Conservation (phyloP, 2,113 vertebrate species). For the Semicossyphus pulcher region DNA sequence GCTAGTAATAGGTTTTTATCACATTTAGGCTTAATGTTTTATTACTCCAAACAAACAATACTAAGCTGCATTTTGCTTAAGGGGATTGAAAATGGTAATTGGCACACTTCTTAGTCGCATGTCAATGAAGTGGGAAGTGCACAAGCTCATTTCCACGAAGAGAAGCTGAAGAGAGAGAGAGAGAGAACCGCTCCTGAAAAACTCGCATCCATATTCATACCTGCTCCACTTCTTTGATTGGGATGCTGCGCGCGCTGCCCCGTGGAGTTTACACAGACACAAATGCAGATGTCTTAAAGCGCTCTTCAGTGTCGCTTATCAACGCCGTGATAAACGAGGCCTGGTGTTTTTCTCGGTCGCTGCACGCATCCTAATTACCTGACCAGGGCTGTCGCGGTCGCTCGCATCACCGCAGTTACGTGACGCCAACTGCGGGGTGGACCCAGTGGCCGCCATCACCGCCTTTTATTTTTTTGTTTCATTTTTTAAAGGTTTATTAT, state of each 20-base stretch:
- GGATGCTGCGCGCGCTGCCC: slow-evolving; percentile 33
- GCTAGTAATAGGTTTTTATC: slow-evolving; percentile 63
- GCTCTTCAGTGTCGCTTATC: slow-evolving; percentile 34
- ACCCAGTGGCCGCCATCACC: too few species aligned
- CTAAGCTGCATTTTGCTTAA: slow-evolving; percentile 63
- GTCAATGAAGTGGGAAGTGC: slow-evolving; percentile 63
- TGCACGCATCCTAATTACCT: neutral
- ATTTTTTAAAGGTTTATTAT: too few species aligned
- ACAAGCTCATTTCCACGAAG: slow-evolving; percentile 41
- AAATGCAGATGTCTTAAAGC: slow-evolving; percentile 41
- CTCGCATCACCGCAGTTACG: too few species aligned
- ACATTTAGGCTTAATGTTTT: slow-evolving; percentile 69
- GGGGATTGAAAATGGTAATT: slow-evolving; percentile 73
- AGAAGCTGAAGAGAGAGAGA: slow-evolving; percentile 28
- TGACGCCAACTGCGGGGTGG: too few species aligned
- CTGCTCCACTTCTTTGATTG: slow-evolving; percentile 55
- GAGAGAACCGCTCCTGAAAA: slow-evolving; percentile 34
- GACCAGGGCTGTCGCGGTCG: too few species aligned
- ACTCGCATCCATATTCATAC: slow-evolving; percentile 72
- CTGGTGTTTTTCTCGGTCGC: slow-evolving; percentile 14
- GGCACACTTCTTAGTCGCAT: slow-evolving; percentile 56
- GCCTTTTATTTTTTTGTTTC: too few species aligned
- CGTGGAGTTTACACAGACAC: slow-evolving; percentile 43
- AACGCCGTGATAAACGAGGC: slow-evolving; percentile 34
- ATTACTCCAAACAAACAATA: slow-evolving; percentile 69